Evolutionary conservation across 2,797 vertebrate genomes (phyloP).

Genomic region (Sebastolobus alascanus): DNA sequence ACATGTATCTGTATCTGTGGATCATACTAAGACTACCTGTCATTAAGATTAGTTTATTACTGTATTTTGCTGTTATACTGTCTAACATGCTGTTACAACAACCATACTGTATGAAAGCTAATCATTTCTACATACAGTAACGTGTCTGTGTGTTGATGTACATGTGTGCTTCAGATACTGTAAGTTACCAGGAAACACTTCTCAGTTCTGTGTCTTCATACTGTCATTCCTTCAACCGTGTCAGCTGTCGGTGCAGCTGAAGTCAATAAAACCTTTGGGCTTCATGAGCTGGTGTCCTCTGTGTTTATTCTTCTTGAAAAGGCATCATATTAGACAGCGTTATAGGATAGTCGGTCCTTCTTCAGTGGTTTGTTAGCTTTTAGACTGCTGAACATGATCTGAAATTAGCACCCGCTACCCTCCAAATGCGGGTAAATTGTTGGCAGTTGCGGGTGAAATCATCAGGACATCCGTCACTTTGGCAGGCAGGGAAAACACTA

Average conservation of each 20-base stretch:
- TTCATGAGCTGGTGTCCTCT: background rate
- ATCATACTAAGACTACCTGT: background rate
- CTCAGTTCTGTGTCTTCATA: too few relatives aligned
- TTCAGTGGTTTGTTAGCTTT: background rate
- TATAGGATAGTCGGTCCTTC: background rate
- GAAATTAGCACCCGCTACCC: too few relatives aligned
- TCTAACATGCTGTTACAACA: background rate
- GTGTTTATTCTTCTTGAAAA: too few relatives aligned
- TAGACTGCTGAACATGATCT: background rate
- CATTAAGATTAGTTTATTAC: background rate
- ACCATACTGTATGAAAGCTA: background rate
- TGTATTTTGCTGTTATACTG: background rate
- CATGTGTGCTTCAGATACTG: background rate
- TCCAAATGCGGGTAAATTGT: too few relatives aligned
- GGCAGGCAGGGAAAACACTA: too few relatives aligned
- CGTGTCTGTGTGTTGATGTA: background rate
- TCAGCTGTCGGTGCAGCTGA: background rate
- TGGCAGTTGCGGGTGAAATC: too few relatives aligned
- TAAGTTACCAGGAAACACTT: background rate
- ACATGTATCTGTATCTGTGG: background rate
- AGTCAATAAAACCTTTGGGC: conserved; percentile 1
- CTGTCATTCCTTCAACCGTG: too few relatives aligned
- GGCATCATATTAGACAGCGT: background rate
- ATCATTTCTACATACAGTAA: background rate
- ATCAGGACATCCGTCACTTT: too few relatives aligned